These are phyloP conservation scores for Clunio marinus DNA, from an alignment of 2,888 invertebrate genomes.

Conservation along the genomic window DNA sequence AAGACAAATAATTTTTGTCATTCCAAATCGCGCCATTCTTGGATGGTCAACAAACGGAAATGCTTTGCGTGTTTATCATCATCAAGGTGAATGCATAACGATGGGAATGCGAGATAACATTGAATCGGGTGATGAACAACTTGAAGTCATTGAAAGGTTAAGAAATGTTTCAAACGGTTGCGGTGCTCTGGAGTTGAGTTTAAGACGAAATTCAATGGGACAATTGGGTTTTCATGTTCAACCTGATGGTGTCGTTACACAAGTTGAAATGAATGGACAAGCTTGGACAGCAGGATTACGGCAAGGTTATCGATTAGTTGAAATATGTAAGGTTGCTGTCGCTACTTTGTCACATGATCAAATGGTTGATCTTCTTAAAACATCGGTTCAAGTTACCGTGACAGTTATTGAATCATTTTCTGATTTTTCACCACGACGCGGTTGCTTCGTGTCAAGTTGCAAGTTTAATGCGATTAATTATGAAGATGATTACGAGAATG, in stretches of 20 bases:
- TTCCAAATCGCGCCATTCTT: constrained; percentile 77
- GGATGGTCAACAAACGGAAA: constrained; percentile 55
- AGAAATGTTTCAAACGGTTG: constrained; percentile 74
- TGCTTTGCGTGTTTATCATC: constrained; percentile 80
- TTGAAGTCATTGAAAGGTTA: constrained; percentile 76
- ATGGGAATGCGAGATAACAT: constrained; percentile 68
- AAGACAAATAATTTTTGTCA: constrained; percentile 77
- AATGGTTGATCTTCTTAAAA: constrained; percentile 87
- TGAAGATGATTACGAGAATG: constrained; percentile 67
- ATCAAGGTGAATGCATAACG: constrained; percentile 88
- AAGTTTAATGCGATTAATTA: constrained; percentile 59
- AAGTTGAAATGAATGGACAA: constrained; percentile 51
- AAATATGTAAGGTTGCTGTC: constrained; percentile 85
- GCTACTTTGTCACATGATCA: constrained; percentile 86
- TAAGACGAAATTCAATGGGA: constrained; percentile 74
- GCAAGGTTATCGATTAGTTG: constrained; percentile 84
- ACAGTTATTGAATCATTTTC: constrained; percentile 69
- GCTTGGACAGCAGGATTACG: constrained; percentile 74
- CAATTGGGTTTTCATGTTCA: constrained; percentile 89
- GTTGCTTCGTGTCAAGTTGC: constrained; percentile 62
- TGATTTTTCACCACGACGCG: constrained; percentile 65
- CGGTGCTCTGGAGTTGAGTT: constrained; percentile 71
- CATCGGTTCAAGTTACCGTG: constrained; percentile 80
- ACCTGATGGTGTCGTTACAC: constrained; percentile 88
- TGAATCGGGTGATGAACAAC: constrained; percentile 61